These are phyloP conservation scores for Harpagifer antarcticus DNA, from an alignment of 2,797 vertebrate genomes.

Conservation along the genomic window DNA sequence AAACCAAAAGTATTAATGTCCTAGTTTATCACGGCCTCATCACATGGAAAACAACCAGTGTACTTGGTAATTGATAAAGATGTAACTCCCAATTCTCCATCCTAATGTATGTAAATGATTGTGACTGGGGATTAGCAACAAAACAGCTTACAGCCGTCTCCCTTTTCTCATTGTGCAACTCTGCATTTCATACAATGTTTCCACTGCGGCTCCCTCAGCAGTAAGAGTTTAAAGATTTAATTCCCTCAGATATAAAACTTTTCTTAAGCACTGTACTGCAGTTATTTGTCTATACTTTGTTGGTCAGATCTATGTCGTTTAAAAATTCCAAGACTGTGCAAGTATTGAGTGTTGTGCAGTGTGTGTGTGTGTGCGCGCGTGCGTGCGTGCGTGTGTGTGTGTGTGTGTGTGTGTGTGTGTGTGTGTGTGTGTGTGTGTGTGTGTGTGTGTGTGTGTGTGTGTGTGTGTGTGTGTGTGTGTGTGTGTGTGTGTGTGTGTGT, in stretches of 20 bases:
- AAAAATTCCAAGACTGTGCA: constrained; percentile 53
- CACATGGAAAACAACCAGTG: not conserved
- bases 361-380: constrained; percentile 31
- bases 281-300: constrained; percentile 40
- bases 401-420: constrained; percentile 37
- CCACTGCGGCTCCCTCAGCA: constrained; percentile 38
- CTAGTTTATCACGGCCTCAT: not conserved
- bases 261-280: constrained; percentile 39
- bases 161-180: not conserved
- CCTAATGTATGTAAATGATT: constrained; percentile 1
- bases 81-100: not conserved
- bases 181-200: not conserved
- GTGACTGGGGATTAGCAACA: not conserved
- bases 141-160: too few relatives aligned
- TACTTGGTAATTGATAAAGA: not conserved
- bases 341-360: constrained; percentile 54
- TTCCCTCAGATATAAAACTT: constrained; percentile 22
- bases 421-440: constrained; percentile 38
- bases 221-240: constrained; percentile 6
- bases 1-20: constrained; percentile 1
- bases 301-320: constrained; percentile 51
- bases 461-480: constrained; percentile 37
- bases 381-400: constrained; percentile 2
- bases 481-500: constrained; percentile 43
- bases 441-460: constrained; percentile 37